Conservation (phyloP, 2,113 vertebrate species). For the Myanophis thanlyinensis region DNA sequence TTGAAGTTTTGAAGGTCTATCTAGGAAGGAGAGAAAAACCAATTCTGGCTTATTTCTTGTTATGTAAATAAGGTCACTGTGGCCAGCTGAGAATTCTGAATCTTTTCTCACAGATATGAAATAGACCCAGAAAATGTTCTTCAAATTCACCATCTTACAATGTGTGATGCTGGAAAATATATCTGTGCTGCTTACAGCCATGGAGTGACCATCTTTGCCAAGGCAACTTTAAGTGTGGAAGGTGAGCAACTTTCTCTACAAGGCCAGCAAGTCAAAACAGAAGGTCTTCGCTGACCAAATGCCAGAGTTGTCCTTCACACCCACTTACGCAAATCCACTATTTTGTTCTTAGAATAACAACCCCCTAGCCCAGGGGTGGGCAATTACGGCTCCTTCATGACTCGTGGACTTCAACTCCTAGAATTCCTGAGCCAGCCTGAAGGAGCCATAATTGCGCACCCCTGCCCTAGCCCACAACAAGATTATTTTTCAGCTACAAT, state of each 20-base stretch:
- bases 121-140: constrained; percentile 80
- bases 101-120: constrained; percentile 71
- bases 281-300: neutral
- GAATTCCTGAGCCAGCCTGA: no score
- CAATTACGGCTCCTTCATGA: no score
- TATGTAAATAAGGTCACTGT: neutral
- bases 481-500: neutral
- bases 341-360: neutral
- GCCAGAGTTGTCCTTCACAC: neutral
- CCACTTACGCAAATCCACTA: neutral
- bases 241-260: constrained; percentile 59
- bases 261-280: neutral
- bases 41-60: neutral
- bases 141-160: constrained; percentile 75
- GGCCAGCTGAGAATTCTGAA: neutral
- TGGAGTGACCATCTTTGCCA: constrained; percentile 67
- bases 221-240: constrained; percentile 71
- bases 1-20: neutral
- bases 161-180: constrained; percentile 76
- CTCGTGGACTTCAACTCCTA: no score
- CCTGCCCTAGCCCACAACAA: no score
- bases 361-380: no score
- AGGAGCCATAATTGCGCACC: no score
- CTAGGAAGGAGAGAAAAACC: neutral
- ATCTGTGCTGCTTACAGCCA: constrained; percentile 79